Evolutionary conservation across 2,888 invertebrate genomes (phyloP), one percentile per base, ranked within the genome.

Genomic region (Tenthredo livida): DNA sequence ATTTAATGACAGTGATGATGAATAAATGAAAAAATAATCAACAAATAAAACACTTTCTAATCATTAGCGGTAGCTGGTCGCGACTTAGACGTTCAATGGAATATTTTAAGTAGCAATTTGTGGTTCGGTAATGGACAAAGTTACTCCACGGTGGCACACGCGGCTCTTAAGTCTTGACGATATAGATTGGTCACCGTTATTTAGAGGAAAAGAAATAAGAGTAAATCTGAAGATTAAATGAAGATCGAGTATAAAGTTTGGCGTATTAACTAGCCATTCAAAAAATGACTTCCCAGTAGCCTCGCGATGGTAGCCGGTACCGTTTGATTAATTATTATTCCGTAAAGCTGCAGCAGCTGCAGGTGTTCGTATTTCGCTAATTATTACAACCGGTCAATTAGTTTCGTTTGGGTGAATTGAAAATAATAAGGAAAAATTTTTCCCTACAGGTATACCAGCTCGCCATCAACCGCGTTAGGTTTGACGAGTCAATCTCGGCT

Each of bases 401-500:
- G 67, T 83, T 43, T 83, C 50, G 61, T 37, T 43, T 1, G 12
- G 37, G 58, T 29, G 37, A 37, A 37, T 70, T 83, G 33, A 21
- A 10, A 21, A 61, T 70, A 37, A 67, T 65, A 29, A 70, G 29
- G 33, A 67, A 67, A 47, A 83, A 21, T 70, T 47, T 21, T 12
- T 10, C 17, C 33, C 43, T 25, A 77, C 37, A 43, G 65, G 80
- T 58, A 80, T n/a, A 25, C 2, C 2, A 29, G 33, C 37, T 37
- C 4, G 65, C 21, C 12, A 15, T 37, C 40, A 17, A 17, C 88
- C 87, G 85, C 89, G 90, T 92, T 90, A 90, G 90, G 89, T 90
- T 89, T 91, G 92, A 92, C 90, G 89, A 90, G 91, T 92, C 90
- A 92, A 92, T 92, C 90, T 91, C 88, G 82, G 85, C 84, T 83